Evolutionary conservation across 2,888 invertebrate species (phyloP).

Genomic region (Mythimna lalbum): DNA sequence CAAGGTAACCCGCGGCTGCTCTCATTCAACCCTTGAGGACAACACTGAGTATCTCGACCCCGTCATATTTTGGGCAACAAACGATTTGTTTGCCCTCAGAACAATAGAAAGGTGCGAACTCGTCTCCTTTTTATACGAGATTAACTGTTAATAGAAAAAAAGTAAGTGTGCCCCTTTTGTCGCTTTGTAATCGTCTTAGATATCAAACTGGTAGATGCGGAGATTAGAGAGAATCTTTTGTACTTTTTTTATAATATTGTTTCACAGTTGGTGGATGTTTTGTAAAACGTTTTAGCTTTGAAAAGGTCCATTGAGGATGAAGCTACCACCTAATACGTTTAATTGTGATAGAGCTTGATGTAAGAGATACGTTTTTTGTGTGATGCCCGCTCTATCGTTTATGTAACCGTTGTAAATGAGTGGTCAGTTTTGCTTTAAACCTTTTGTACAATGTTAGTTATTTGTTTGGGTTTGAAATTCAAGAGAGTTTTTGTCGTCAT

Average conservation of each 20-base stretch:
- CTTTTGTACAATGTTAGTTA: conserved; percentile 28
- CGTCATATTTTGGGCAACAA: conserved; percentile 84
- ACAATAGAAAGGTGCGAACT: conserved; percentile 88
- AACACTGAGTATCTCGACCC: conserved; percentile 83
- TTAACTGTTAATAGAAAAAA: conserved; percentile 85
- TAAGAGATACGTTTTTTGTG: conserved; percentile 76
- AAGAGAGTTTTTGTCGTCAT: conserved; percentile 28
- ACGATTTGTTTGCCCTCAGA: conserved; percentile 90
- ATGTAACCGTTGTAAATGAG: conserved; percentile 61
- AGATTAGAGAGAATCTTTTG: conserved; percentile 82
- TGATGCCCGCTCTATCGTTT: conserved; percentile 65
- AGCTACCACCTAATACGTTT: conserved; percentile 77
- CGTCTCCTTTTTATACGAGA: conserved; percentile 73
- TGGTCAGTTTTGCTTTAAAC: conserved; percentile 65
- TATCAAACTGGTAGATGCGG: conserved; percentile 83
- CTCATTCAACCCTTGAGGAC: conserved; percentile 86
- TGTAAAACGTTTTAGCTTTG: conserved; percentile 84
- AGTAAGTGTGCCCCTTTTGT: conserved; percentile 82
- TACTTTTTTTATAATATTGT: conserved; percentile 79
- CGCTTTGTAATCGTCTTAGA: conserved; percentile 86
- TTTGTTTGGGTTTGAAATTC: conserved; percentile 24
- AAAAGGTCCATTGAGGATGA: conserved; percentile 80
- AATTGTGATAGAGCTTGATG: conserved; percentile 77
- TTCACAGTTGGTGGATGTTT: conserved; percentile 75
- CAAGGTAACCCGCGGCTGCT: conserved; percentile 84